Base-by-base conservation (phyloP, 1,140 invertebrate genomes). In the Bilobella aurantiaca region DNA sequence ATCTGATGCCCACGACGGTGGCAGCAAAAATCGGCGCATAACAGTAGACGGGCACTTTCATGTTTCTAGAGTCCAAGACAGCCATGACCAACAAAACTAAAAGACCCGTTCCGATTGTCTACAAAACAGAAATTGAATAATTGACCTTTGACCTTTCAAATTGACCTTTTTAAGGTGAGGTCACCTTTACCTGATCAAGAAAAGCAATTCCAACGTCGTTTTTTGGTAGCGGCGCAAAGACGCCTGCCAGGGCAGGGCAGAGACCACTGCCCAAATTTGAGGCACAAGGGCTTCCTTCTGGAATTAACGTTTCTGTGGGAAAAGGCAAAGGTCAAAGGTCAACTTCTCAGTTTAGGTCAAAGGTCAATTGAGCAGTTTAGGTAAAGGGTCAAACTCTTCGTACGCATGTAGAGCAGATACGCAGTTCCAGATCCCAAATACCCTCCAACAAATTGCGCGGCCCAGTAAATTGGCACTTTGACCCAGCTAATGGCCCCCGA, bases 401-500 rank as follows among this genome's bases (percentile, higher is more conserved):
- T 23, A 65, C 67, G 60, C 64, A 59, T 29, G 47, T 69, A 69
- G 12, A 69, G 12, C 1, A n/a, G 25, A 23, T 58, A 68, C 8
- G 28, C 69, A 23, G 67, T 8, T 12, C 61, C 29, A 29, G 68
- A 23, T 8, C 71, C 71, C 25, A 68, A 14, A 23, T 68, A 69
- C 1, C 27, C 67, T 27, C 71, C 71, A 30, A 66, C 29, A 2
- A 72, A 32, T 46, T 72, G 71, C 14, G 49, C 37, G 18, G 63
- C 0, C 58, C 60, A 61, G 32, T 64, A 69, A 1, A 56, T 12
- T 0, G 68, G 71, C 25, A 72, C 1, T 62, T 69, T 65, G 23
- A 57, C 14, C 71, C 71, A 72, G 32, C 66, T 69, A 0, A 69
- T 18, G 2, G 61, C 14, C n/a, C 71, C 71, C 23, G 37, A 37